Conservation (phyloP, 2,113 vertebrate species). For the Circaetus gallicus region DNA sequence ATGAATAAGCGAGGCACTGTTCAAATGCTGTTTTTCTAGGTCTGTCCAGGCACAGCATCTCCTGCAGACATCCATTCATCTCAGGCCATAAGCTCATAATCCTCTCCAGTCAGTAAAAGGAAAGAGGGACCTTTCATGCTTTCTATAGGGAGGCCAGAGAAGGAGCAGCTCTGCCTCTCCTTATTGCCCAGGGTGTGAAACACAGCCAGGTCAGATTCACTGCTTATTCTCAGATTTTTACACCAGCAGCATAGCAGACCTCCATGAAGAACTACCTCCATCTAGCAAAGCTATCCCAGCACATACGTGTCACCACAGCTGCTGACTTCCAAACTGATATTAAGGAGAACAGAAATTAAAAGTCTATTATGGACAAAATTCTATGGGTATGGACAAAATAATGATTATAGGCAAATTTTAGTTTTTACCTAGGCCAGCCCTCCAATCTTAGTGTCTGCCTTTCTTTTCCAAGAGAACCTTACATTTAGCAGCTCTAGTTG, state of each 20-base stretch:
- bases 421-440: neutral
- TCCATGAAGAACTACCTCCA: neutral
- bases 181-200: neutral
- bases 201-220: neutral
- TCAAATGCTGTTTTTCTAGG: neutral
- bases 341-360: neutral
- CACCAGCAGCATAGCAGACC: accelerated
- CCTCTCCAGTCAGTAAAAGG: neutral
- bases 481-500: neutral
- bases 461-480: neutral
- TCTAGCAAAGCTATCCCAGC: neutral
- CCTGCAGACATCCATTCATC: neutral
- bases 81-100: neutral
- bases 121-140: neutral
- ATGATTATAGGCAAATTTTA: neutral
- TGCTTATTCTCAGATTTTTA: neutral
- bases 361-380: neutral
- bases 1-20: neutral
- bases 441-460: neutral
- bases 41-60: neutral
- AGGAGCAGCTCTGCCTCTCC: neutral
- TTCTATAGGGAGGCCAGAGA: neutral
- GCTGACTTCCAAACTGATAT: neutral
- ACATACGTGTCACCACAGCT: neutral
- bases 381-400: neutral